Evolutionary conservation across 2,888 invertebrate genomes (phyloP).

Genomic region (Phorcus lineatus): DNA sequence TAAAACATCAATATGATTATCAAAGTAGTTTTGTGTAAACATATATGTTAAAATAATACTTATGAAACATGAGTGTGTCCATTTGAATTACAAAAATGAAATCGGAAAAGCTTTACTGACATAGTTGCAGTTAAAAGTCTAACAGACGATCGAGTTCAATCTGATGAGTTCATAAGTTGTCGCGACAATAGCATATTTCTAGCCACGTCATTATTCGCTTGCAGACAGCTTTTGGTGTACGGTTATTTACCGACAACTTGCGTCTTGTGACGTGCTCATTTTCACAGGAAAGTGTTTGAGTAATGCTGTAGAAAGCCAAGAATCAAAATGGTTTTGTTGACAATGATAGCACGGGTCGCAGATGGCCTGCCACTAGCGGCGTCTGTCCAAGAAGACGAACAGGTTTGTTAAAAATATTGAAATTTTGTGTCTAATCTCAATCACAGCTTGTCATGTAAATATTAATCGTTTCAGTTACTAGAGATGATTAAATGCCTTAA

Average conservation of each 20-base stretch:
- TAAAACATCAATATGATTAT: no score
- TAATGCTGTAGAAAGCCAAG: background rate
- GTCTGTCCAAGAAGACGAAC: conserved; percentile 98
- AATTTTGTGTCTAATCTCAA: no score
- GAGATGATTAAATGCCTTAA: no score
- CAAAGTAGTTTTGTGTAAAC: no score
- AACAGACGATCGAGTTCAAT: no score
- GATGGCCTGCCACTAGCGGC: conserved; percentile 97
- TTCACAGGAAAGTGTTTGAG: background rate
- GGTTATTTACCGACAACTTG: background rate
- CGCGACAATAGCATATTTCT: background rate
- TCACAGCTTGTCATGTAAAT: no score
- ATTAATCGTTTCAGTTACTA: no score
- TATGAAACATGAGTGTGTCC: no score
- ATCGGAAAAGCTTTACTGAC: no score
- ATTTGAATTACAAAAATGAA: no score
- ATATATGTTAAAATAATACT: no score
- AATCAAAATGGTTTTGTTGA: conserved; percentile 92
- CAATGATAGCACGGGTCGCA: conserved; percentile 96
- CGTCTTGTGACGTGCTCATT: background rate
- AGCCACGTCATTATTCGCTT: conserved; percentile 41
- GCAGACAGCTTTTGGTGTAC: conserved; percentile 18
- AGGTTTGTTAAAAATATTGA: conserved; percentile 80
- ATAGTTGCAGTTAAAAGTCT: no score
- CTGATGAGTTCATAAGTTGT: background rate